phyloP scores from a whole-genome alignment of 1,140 invertebrate genomes.

The Venustaconcha ellipsiformis region DNA sequence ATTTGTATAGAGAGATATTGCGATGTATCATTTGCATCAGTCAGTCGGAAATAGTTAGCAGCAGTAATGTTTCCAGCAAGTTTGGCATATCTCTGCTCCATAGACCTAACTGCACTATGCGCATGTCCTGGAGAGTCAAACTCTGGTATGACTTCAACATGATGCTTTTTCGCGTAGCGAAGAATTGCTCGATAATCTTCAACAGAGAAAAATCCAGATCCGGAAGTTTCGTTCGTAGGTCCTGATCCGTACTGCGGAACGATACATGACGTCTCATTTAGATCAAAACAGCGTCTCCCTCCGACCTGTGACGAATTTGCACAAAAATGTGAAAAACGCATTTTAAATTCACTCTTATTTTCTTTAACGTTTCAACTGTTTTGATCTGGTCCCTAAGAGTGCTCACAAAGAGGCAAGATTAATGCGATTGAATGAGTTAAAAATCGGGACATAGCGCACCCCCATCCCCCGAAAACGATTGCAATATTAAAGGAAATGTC shows the following conservation, averaged over 20 bases:
- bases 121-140: slow-evolving; percentile 54
- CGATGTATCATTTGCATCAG: slow-evolving; percentile 41
- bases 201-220: slow-evolving; percentile 45
- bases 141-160: slow-evolving; percentile 50
- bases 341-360: too few relatives aligned
- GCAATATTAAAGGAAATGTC: too few relatives aligned
- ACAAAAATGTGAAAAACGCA: not conserved
- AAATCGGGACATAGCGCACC: too few relatives aligned
- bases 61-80: slow-evolving; percentile 4
- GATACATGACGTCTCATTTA: slow-evolving; percentile 46
- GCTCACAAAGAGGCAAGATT: too few relatives aligned
- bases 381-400: too few relatives aligned
- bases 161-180: slow-evolving; percentile 27
- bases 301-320: slow-evolving; percentile 47
- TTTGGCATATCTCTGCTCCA: slow-evolving; percentile 35
- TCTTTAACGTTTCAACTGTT: too few relatives aligned
- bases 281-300: slow-evolving; percentile 54
- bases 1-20: slow-evolving; percentile 41
- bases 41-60: slow-evolving; percentile 32
- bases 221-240: slow-evolving; percentile 41
- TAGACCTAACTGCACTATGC: slow-evolving; percentile 42
- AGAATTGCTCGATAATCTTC: slow-evolving; percentile 42
- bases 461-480: too few relatives aligned
- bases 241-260: slow-evolving; percentile 61
- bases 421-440: too few relatives aligned